phyloP scores from a whole-genome alignment of 2,888 invertebrate species.

The Volucella zonaria region DNA sequence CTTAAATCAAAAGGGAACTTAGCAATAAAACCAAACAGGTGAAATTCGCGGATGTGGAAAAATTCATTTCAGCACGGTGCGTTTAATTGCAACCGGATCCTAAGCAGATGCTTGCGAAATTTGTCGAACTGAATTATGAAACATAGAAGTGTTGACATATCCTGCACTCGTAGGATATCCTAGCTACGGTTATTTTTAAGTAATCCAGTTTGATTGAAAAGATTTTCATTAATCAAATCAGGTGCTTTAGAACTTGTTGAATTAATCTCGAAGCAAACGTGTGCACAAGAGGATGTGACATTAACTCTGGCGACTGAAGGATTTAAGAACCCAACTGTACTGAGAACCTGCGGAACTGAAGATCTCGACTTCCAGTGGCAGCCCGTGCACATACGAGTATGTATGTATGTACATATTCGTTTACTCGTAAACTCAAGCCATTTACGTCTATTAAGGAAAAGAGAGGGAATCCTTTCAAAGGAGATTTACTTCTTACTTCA shows the following conservation, averaged over 20 bases:
- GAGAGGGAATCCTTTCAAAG: constrained; percentile 12
- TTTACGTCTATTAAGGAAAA: not conserved
- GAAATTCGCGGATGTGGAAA: constrained; percentile 10
- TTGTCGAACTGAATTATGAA: constrained; percentile 3
- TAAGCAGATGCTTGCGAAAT: constrained; percentile 14
- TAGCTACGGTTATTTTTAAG: not conserved
- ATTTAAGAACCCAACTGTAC: too few relatives aligned
- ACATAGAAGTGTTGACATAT: not conserved
- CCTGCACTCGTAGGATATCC: not conserved
- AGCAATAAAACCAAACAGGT: constrained; percentile 23
- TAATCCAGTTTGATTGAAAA: not conserved
- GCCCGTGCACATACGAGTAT: not conserved
- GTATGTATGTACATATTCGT: too few relatives aligned
- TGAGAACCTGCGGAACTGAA: not conserved
- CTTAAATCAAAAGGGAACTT: constrained; percentile 15
- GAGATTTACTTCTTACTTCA: constrained; percentile 26
- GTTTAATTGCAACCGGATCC: constrained; percentile 42
- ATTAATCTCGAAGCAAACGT: constrained; percentile 9
- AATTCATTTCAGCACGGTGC: constrained; percentile 14
- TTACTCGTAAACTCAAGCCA: not conserved
- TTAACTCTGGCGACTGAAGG: not conserved
- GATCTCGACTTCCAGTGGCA: constrained; percentile 2
- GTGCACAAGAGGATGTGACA: constrained; percentile 16
- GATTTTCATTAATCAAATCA: constrained; percentile 32
- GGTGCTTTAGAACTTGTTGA: constrained; percentile 39